A percentile compares a stretch with the other conserved stretches of the same genome.
Conservation (phyloP, 2,888 invertebrate species). For the Nemotelus pantherinus region DNA sequence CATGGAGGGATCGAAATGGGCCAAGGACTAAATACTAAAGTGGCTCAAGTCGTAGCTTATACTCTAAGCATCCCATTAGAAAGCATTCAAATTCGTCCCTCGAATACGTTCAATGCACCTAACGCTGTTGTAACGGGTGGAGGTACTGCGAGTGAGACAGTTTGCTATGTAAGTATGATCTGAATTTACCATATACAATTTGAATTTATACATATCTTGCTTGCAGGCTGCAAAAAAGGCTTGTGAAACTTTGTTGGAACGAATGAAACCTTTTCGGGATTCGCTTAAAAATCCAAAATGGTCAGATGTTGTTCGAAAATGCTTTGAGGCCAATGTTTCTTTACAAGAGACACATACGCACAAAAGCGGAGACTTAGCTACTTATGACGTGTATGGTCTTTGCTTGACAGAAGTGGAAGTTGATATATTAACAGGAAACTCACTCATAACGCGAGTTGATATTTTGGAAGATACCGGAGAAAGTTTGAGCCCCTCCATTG, state of each 20-base stretch:
- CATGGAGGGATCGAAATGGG: constrained; percentile 83
- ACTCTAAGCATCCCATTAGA: constrained; percentile 75
- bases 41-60: constrained; percentile 78
- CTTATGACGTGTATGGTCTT: constrained; percentile 74
- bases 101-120: constrained; percentile 72
- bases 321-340: constrained; percentile 67
- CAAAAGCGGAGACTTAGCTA: constrained; percentile 66
- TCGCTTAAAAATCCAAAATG: constrained; percentile 68
- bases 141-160: constrained; percentile 77
- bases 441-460: constrained; percentile 70
- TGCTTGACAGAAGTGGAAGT: constrained; percentile 77
- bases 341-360: constrained; percentile 72
- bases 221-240: constrained; percentile 69
- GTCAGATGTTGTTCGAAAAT: constrained; percentile 69
- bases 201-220: background rate
- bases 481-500: constrained; percentile 74
- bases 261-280: constrained; percentile 70
- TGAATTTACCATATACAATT: background rate
- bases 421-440: constrained; percentile 76
- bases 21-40: constrained; percentile 82
- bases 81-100: constrained; percentile 73
- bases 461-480: constrained; percentile 74
- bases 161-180: constrained; percentile 66
- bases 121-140: constrained; percentile 77
- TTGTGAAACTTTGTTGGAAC: constrained; percentile 71